These are phyloP conservation scores for Amphiprion ocellaris DNA, from an alignment of 2,113 vertebrate species.

Conservation along the genomic window DNA sequence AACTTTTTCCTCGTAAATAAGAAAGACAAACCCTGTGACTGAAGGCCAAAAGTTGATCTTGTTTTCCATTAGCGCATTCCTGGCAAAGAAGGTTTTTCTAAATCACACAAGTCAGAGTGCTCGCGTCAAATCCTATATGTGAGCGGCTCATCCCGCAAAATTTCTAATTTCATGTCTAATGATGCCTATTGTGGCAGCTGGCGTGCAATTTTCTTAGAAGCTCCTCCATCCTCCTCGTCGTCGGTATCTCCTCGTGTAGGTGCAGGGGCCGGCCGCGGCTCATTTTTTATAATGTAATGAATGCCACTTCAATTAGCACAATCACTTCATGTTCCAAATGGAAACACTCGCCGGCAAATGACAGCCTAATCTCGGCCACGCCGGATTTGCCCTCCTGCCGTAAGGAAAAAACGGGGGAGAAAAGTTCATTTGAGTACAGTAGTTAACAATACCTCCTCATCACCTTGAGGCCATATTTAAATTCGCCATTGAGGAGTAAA, in stretches of 20 bases:
- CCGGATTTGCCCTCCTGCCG: slow-evolving; percentile 59
- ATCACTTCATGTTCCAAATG: slow-evolving; percentile 77
- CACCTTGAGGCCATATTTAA: slow-evolving; percentile 83
- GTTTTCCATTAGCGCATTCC: slow-evolving; percentile 30
- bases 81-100: slow-evolving; percentile 29
- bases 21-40: slow-evolving; percentile 13
- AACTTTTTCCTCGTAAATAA: no score
- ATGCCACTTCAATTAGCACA: slow-evolving; percentile 81
- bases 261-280: slow-evolving; percentile 45
- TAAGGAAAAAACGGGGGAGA: slow-evolving; percentile 50
- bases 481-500: slow-evolving; percentile 73
- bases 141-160: slow-evolving; percentile 57
- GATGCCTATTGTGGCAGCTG: slow-evolving; percentile 58
- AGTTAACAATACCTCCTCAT: slow-evolving; percentile 79
- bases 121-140: slow-evolving; percentile 45
- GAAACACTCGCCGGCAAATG: slow-evolving; percentile 70
- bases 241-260: slow-evolving; percentile 55
- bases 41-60: slow-evolving; percentile 40
- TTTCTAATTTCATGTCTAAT: slow-evolving; percentile 73
- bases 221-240: background rate
- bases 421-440: slow-evolving; percentile 79
- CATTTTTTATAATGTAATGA: slow-evolving; percentile 74
- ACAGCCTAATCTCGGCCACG: slow-evolving; percentile 72
- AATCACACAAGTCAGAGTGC: slow-evolving; percentile 33
- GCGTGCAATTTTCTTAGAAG: slow-evolving; percentile 49